Percentiles rank a stretch among this genome's conserved stretches.
phyloP scores from a whole-genome alignment of 2,888 invertebrate genomes.

The Branchellion lobata region DNA sequence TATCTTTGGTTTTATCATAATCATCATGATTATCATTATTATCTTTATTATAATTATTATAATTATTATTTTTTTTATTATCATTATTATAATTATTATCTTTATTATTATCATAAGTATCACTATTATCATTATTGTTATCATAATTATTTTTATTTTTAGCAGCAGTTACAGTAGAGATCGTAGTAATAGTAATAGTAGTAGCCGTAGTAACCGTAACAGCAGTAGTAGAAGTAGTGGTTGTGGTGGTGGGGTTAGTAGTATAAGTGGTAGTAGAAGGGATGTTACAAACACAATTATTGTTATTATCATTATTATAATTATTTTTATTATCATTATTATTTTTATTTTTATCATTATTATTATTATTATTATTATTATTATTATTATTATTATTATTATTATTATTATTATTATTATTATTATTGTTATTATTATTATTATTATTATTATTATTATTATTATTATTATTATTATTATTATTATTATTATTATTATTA shows the following conservation, averaged over 20 bases:
- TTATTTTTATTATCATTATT: not conserved
- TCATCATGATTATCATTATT: conserved; percentile 6
- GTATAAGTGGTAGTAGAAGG: conserved; percentile 23
- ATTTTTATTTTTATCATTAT: not conserved
- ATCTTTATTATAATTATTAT: no score
- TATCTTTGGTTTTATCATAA: not conserved
- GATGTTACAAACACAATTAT: not conserved
- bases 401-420: not conserved
- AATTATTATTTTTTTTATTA: not conserved
- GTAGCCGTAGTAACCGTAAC: conserved; percentile 30
- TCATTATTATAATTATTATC: not conserved
- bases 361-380: not conserved
- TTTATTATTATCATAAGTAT: not conserved
- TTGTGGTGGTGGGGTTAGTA: conserved; percentile 32
- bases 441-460: not conserved
- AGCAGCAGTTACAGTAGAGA: no score
- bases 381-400: not conserved
- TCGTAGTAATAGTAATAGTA: no score
- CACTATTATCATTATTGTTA: no score
- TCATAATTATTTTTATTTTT: no score
- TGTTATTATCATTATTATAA: not conserved
- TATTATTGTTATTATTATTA: not conserved
- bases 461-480: not conserved
- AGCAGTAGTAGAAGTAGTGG: conserved; percentile 35
- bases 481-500: no score